A percentile compares a stretch with the other conserved stretches of the same genome.
These are phyloP conservation scores for Cyaniris semiargus DNA, from an alignment of 2,888 invertebrate species.

Conservation along the genomic window DNA sequence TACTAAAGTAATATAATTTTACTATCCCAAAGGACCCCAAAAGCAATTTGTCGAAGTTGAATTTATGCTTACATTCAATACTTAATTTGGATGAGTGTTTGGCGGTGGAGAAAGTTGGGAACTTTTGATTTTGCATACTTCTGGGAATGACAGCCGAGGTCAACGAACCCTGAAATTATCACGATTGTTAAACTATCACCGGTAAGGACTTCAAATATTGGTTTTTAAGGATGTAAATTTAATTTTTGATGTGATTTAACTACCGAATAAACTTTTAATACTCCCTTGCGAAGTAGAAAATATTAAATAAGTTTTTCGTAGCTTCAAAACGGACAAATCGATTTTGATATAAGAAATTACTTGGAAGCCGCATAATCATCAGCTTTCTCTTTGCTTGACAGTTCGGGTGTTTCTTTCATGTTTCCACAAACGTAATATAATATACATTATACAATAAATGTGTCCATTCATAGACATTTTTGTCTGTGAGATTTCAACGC, in stretches of 20 bases:
- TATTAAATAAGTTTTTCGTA: too few species aligned
- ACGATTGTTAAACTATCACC: neutral
- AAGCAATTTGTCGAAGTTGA: slow-evolving; percentile 26
- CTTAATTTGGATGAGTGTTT: slow-evolving; percentile 27
- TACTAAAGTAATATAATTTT: slow-evolving; percentile 9
- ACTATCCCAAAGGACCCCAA: neutral
- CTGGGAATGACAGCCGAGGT: slow-evolving; percentile 45
- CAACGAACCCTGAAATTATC: slow-evolving; percentile 18
- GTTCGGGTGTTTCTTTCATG: too few species aligned
- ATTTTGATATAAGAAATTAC: neutral
- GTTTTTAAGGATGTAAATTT: neutral
- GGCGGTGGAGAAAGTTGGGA: slow-evolving; percentile 42
- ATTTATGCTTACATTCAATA: slow-evolving; percentile 30
- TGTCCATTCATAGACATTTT: too few species aligned
- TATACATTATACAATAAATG: too few species aligned
- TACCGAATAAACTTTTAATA: neutral
- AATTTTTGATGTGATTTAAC: neutral
- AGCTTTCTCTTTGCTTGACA: too few species aligned
- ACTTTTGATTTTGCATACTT: slow-evolving; percentile 45
- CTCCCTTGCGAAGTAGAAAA: neutral
- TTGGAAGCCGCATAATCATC: too few species aligned
- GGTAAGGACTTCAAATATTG: neutral
- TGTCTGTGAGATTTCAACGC: too few species aligned
- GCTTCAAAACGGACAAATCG: too few species aligned
- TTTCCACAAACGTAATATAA: too few species aligned